phyloP scores from a whole-genome alignment of 2,888 invertebrate genomes.

The Drosophila pegasa region DNA sequence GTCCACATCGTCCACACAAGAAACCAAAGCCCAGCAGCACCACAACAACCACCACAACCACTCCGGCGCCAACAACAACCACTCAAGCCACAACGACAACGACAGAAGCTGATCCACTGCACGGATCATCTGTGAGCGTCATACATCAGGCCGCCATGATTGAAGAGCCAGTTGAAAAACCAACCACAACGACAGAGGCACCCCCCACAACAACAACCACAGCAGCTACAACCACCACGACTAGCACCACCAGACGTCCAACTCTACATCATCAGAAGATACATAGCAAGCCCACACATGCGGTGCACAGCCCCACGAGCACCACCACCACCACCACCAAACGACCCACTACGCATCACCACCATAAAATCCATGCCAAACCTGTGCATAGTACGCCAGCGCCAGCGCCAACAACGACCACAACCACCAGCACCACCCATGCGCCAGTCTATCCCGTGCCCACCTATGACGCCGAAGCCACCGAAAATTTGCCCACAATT shows the following conservation, averaged over 20 bases:
- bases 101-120: constrained; percentile 17
- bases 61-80: background rate
- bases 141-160: constrained; percentile 22
- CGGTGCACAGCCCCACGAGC: constrained; percentile 40
- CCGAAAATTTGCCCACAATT: constrained; percentile 30
- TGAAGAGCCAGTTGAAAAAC: constrained; percentile 17
- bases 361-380: constrained; percentile 54
- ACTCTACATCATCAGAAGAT: constrained; percentile 57
- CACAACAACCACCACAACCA: constrained; percentile 28
- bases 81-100: constrained; percentile 7
- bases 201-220: constrained; percentile 38
- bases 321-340: constrained; percentile 28
- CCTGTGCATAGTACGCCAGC: constrained; percentile 46
- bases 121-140: constrained; percentile 16
- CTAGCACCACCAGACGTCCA: constrained; percentile 41
- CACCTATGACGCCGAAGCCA: constrained; percentile 51
- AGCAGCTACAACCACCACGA: constrained; percentile 15
- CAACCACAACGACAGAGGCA: background rate
- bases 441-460: constrained; percentile 75
- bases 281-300: constrained; percentile 41
- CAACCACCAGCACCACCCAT: constrained; percentile 49
- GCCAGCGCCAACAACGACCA: constrained; percentile 42
- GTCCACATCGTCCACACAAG: constrained; percentile 53
- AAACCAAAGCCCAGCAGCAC: constrained; percentile 51
- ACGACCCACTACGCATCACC: constrained; percentile 45